These are phyloP conservation scores for Thymelicus lineola DNA, from an alignment of 2,888 invertebrate species.

Conservation along the genomic window DNA sequence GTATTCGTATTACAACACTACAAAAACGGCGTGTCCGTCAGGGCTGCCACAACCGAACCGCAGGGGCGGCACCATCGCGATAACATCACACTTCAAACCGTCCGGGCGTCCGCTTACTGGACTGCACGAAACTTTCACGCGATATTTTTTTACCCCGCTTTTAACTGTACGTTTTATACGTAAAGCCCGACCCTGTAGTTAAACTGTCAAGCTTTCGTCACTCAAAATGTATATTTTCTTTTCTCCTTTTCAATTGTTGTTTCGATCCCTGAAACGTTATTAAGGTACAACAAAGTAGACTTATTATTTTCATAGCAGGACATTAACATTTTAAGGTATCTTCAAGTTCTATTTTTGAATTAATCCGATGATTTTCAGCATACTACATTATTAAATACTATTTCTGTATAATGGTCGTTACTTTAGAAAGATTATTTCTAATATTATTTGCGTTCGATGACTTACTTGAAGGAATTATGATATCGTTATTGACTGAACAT, in stretches of 20 bases:
- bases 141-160: not conserved
- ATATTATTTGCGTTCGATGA: too few relatives aligned
- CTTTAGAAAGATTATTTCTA: too few relatives aligned
- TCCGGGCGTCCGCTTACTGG: not conserved
- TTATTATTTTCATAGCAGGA: not conserved
- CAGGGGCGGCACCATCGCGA: not conserved
- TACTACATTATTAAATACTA: too few relatives aligned
- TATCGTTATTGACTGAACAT: too few relatives aligned
- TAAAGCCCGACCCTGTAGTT: conserved; percentile 1
- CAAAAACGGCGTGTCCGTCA: not conserved
- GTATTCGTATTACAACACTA: not conserved
- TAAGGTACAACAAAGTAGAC: too few relatives aligned
- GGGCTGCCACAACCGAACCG: not conserved
- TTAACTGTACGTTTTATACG: not conserved
- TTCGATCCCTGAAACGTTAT: not conserved
- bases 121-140: conserved; percentile 1
- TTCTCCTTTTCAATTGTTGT: not conserved
- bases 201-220: conserved; percentile 11
- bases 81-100: not conserved
- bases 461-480: too few relatives aligned
- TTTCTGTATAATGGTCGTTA: too few relatives aligned
- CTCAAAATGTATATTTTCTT: conserved; percentile 1
- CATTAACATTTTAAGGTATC: not conserved
- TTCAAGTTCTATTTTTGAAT: too few relatives aligned
- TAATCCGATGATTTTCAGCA: too few relatives aligned